phyloP scores from a whole-genome alignment of 2,113 vertebrate species.

The Sorex araneus region DNA sequence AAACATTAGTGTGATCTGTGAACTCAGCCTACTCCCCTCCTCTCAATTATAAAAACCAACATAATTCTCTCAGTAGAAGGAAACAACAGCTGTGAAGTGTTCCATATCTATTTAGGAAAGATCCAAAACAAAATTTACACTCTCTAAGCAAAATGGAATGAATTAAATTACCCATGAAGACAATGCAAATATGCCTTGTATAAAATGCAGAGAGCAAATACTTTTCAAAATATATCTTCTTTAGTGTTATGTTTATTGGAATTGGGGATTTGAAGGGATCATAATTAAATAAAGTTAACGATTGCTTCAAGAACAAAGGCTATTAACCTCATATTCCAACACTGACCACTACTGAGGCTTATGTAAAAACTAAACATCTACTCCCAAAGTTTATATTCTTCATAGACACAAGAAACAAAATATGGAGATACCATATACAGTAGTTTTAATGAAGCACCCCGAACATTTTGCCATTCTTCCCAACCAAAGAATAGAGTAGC shows the following conservation, averaged over 20 bases:
- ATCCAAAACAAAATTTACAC: constrained; percentile 49
- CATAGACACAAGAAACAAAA: neutral
- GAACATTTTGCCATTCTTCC: neutral
- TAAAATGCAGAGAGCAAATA: neutral
- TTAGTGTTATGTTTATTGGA: neutral
- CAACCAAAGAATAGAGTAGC: neutral
- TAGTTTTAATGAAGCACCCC: neutral
- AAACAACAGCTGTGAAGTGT: constrained; percentile 42
- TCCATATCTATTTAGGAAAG: constrained; percentile 32
- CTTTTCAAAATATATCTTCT: neutral
- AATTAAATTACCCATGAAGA: constrained; percentile 21
- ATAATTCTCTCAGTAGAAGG: constrained; percentile 32
- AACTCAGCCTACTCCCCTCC: constrained; percentile 26
- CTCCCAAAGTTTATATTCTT: neutral
- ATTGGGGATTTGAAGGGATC: neutral
- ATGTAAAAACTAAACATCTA: neutral
- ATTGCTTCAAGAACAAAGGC: neutral
- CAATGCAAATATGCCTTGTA: constrained; percentile 24
- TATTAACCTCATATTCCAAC: neutral
- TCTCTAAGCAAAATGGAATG: constrained; percentile 42
- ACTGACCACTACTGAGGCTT: neutral
- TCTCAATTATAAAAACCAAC: constrained; percentile 27
- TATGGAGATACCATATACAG: neutral
- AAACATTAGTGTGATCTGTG: constrained; percentile 42
- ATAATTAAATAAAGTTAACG: constrained; percentile 30